phyloP scores from a whole-genome alignment of 2,888 invertebrate genomes.

The Acrobasis consociella region DNA sequence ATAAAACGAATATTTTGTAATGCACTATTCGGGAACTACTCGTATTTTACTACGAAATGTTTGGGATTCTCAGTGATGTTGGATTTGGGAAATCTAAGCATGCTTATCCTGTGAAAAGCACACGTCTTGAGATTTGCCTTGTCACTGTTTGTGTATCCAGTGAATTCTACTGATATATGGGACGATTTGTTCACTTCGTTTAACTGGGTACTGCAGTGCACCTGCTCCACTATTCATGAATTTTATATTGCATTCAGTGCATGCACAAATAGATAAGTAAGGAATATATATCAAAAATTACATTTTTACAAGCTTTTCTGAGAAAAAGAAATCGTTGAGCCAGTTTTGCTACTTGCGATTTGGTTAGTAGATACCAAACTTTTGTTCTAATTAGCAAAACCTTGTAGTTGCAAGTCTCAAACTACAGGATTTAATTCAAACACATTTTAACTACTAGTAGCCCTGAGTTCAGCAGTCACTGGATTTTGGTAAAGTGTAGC shows the following conservation, averaged over 20 bases:
- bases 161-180: constrained; percentile 1
- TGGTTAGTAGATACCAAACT: no score
- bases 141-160: constrained; percentile 11
- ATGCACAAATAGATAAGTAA: neutral
- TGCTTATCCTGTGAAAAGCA: constrained; percentile 13
- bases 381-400: no score
- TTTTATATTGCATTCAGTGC: neutral
- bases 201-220: neutral
- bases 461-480: no score
- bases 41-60: constrained; percentile 8
- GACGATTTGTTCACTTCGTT: constrained; percentile 2
- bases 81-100: constrained; percentile 6
- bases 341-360: no score
- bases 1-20: neutral
- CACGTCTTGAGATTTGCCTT: constrained; percentile 12
- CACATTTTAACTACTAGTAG: no score
- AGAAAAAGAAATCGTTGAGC: no score
- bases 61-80: constrained; percentile 5
- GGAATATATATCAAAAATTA: no score
- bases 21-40: neutral
- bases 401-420: no score
- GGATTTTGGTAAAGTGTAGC: no score
- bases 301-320: no score
- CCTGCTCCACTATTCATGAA: constrained; percentile 3
- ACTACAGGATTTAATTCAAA: no score